A percentile compares a stretch with the other conserved stretches of the same genome.
Evolutionary conservation across 2,113 vertebrate species (phyloP).

Genomic region (Apteryx owenii): DNA sequence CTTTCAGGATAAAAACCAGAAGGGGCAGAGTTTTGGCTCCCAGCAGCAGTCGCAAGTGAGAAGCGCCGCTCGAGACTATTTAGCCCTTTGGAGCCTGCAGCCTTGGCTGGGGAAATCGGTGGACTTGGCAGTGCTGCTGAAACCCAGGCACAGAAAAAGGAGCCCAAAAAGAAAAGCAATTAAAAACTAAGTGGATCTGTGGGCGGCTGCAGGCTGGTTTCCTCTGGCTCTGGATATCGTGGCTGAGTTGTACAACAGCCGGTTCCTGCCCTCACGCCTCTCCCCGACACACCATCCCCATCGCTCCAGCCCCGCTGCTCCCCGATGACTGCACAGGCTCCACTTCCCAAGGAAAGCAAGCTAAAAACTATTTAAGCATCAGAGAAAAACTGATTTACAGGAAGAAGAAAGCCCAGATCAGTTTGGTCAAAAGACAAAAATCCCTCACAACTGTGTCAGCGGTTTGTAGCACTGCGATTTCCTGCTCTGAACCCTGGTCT

Average conservation of each 20-base stretch:
- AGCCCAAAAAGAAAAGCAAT: background rate
- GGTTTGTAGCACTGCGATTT: background rate
- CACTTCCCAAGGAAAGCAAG: background rate
- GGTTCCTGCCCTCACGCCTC: background rate
- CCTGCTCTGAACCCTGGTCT: background rate
- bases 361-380: background rate
- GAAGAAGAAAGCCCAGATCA: background rate
- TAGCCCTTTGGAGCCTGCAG: background rate
- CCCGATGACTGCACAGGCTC: background rate
- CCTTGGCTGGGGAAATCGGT: background rate
- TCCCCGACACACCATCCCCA: background rate
- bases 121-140: background rate
- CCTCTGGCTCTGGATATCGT: background rate
- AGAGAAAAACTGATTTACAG: background rate
- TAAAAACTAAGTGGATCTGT: background rate
- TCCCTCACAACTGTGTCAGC: background rate
- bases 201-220: background rate
- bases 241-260: background rate
- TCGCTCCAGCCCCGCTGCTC: background rate
- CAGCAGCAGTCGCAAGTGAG: background rate
- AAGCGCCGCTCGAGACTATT: background rate
- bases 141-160: background rate
- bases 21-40: background rate
- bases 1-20: background rate
- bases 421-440: accelerated